These are phyloP conservation scores for Exocentrus adspersus DNA, from an alignment of 2,888 invertebrate species.

Conservation along the genomic window DNA sequence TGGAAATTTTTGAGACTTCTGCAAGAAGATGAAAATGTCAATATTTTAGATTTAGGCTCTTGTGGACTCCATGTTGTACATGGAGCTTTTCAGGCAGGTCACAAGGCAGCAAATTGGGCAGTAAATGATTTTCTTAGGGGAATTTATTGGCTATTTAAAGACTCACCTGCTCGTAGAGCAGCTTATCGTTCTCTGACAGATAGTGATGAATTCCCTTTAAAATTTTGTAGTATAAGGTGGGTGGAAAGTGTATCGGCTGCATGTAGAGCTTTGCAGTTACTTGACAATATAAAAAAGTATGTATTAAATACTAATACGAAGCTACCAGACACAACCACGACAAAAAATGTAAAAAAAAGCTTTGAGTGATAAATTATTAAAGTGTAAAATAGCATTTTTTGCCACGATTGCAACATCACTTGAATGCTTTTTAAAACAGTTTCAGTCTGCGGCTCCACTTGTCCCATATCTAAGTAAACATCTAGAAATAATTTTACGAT, in stretches of 20 bases:
- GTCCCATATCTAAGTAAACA: not conserved
- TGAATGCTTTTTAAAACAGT: not conserved
- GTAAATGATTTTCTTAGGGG: constrained; percentile 39
- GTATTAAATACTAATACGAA: not conserved
- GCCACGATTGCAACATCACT: not conserved
- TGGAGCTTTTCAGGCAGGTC: constrained; percentile 49
- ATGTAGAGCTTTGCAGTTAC: not conserved
- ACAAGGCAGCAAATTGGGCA: constrained; percentile 7
- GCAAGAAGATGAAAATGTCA: constrained; percentile 18
- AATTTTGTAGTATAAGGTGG: not conserved
- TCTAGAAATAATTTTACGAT: not conserved
- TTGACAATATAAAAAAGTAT: not conserved
- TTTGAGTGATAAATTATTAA: no score
- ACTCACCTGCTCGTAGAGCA: constrained; percentile 24
- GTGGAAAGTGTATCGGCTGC: not conserved
- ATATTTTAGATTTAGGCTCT: constrained; percentile 46
- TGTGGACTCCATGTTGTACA: constrained; percentile 53
- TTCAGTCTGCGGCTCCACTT: not conserved
- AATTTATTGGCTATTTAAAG: constrained; percentile 27
- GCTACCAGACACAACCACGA: not conserved
- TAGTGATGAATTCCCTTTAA: not conserved
- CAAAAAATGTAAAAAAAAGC: not conserved
- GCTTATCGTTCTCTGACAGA: not conserved
- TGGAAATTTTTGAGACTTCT: constrained; percentile 30
- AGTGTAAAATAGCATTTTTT: no score